phyloP scores from a whole-genome alignment of 2,113 vertebrate species.

The Ctenomys sociabilis region DNA sequence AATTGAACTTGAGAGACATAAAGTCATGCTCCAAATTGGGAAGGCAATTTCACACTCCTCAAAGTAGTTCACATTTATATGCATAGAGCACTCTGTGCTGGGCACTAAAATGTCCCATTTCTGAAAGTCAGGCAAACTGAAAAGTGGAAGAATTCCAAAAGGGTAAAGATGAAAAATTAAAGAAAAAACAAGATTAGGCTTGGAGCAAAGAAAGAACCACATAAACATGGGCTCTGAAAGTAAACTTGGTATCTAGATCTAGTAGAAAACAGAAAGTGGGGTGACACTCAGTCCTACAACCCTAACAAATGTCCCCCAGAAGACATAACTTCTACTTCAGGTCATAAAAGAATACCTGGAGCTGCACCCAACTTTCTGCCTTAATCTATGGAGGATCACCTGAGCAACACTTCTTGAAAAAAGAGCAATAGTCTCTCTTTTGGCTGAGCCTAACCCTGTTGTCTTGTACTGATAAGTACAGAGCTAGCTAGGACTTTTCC shows the following conservation, averaged over 20 bases:
- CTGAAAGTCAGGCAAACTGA: constrained; percentile 51
- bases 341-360: background rate
- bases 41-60: constrained; percentile 50
- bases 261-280: background rate
- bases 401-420: no score
- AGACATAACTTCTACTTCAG: background rate
- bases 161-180: constrained; percentile 37
- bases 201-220: background rate
- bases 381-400: no score
- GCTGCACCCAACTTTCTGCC: background rate
- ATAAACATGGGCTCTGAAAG: background rate
- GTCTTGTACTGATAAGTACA: no score
- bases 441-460: no score
- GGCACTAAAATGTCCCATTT: constrained; percentile 33
- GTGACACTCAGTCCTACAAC: background rate
- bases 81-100: background rate
- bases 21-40: constrained; percentile 23
- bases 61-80: constrained; percentile 55
- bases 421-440: no score
- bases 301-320: background rate
- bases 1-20: background rate
- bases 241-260: background rate
- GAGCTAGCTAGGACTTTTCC: no score
- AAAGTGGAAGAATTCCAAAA: constrained; percentile 49
- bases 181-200: background rate